Percentiles rank a stretch among this genome's conserved stretches.
phyloP scores from a whole-genome alignment of 2,888 invertebrate species.

The Sycophila texana region DNA sequence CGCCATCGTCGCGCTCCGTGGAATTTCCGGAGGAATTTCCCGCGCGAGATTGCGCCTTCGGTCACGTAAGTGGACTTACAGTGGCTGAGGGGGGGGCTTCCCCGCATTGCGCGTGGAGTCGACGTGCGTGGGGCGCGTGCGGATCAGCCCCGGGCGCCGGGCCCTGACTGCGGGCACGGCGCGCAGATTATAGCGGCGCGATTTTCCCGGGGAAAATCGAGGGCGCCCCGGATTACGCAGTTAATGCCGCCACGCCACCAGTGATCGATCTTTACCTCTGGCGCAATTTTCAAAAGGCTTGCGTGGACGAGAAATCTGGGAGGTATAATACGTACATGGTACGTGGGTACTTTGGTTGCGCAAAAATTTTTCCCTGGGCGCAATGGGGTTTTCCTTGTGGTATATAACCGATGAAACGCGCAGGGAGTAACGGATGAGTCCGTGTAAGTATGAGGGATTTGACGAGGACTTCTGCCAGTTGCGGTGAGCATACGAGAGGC shows the following conservation, averaged over 20 bases:
- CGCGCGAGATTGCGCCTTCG: slow-evolving; percentile 11
- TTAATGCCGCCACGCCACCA: too few species aligned
- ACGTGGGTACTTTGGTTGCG: neutral
- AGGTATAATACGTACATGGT: too few species aligned
- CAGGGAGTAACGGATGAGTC: neutral
- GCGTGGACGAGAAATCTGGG: too few species aligned
- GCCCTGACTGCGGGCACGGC: slow-evolving; percentile 6
- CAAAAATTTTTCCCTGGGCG: neutral
- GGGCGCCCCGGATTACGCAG: too few species aligned
- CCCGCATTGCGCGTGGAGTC: slow-evolving; percentile 2
- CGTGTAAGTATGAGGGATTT: neutral
- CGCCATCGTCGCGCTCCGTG: slow-evolving; percentile 11
- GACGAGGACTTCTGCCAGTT: neutral
- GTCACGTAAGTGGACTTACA: slow-evolving; percentile 40
- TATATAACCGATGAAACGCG: neutral
- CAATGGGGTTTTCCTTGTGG: neutral
- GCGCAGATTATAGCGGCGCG: slow-evolving; percentile 28
- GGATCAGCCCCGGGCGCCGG: slow-evolving; percentile 5
- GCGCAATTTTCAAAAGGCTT: too few species aligned
- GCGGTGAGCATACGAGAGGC: neutral
- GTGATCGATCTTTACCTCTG: too few species aligned
- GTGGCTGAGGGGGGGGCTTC: neutral
- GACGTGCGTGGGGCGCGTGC: neutral
- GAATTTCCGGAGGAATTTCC: slow-evolving; percentile 42
- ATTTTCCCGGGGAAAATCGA: neutral